These are phyloP conservation scores for Leucozona laternaria DNA, from an alignment of 2,888 invertebrate species.

Conservation along the genomic window DNA sequence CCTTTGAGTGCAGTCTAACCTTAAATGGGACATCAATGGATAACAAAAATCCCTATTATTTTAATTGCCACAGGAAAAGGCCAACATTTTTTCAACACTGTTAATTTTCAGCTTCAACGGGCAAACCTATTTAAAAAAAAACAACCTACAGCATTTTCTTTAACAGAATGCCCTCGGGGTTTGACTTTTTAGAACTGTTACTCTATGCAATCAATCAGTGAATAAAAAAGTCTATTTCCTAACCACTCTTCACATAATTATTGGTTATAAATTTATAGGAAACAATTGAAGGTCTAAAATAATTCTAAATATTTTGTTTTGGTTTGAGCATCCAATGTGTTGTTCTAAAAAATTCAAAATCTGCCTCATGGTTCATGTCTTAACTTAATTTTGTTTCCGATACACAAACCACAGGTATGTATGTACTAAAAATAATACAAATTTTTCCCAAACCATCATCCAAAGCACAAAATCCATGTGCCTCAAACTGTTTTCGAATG, in stretches of 20 bases:
- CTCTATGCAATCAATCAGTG: no score
- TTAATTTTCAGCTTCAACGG: no score
- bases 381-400: background rate
- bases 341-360: conserved; percentile 21
- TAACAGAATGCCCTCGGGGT: background rate
- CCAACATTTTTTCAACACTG: no score
- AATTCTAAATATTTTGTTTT: background rate
- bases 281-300: background rate
- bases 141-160: no score
- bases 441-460: conserved; percentile 38
- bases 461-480: conserved; percentile 38
- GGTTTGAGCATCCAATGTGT: background rate
- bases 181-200: background rate
- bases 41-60: no score
- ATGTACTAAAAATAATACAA: background rate
- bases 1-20: no score
- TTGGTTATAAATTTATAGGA: conserved; percentile 15
- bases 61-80: no score
- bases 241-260: background rate
- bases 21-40: no score
- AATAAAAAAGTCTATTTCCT: background rate
- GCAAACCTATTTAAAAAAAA: no score
- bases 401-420: conserved; percentile 13
- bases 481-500: conserved; percentile 29
- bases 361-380: background rate